A percentile compares a stretch with the other conserved stretches of the same genome.
These are phyloP conservation scores for Bibio marci DNA, from an alignment of 2,888 invertebrate genomes.

Conservation along the genomic window DNA sequence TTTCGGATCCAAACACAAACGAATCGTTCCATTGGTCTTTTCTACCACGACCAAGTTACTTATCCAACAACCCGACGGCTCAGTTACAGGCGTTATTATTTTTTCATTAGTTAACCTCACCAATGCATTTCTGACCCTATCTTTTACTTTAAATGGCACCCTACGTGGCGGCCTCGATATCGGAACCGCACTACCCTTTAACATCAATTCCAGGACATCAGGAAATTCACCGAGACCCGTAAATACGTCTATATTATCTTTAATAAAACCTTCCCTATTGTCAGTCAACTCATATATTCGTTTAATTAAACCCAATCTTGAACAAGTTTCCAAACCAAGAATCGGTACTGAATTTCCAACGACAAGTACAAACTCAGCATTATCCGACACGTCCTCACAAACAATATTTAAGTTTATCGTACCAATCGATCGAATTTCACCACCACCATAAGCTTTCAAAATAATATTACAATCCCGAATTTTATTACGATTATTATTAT, in stretches of 20 bases:
- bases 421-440: not conserved
- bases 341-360: not conserved
- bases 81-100: not conserved
- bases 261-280: not conserved
- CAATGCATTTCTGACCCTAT: not conserved
- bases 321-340: not conserved
- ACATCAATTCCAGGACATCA: not conserved
- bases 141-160: not conserved
- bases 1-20: slow-evolving; percentile 10
- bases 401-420: slow-evolving; percentile 3
- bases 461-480: not conserved
- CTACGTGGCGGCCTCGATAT: not conserved
- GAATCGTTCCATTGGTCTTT: slow-evolving; percentile 6
- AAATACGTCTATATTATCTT: slow-evolving; percentile 1
- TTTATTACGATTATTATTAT: too few relatives aligned
- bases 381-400: not conserved
- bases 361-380: not conserved
- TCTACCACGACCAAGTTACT: slow-evolving; percentile 5
- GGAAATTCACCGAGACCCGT: slow-evolving; percentile 1
- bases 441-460: not conserved
- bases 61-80: slow-evolving; percentile 4
- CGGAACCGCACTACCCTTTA: not conserved
- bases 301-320: not conserved
- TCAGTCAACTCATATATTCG: not conserved
- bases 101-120: not conserved